These are phyloP conservation scores for Cosmorhoe ocellata DNA, from an alignment of 2,888 invertebrate species.

Conservation along the genomic window DNA sequence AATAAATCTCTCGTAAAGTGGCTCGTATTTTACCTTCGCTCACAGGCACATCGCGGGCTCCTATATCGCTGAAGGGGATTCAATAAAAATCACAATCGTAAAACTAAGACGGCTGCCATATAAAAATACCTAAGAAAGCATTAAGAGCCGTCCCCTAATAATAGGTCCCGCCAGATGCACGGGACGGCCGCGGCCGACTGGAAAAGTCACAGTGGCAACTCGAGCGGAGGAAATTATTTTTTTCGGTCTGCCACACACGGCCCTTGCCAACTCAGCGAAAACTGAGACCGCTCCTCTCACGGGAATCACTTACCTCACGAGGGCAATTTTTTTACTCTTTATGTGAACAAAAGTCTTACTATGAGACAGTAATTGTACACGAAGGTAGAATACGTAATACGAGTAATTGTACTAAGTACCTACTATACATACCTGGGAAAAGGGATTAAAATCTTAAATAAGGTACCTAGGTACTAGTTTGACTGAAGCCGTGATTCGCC, in stretches of 20 bases:
- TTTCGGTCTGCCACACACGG: conserved; percentile 81
- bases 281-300: conserved; percentile 62
- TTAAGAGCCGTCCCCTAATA: conserved; percentile 80
- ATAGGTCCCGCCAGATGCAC: conserved; percentile 81
- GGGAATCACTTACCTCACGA: conserved; percentile 58
- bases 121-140: conserved; percentile 80
- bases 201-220: conserved; percentile 79
- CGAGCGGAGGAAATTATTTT: conserved; percentile 80
- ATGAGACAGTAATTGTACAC: conserved; percentile 37
- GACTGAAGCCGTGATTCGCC: too few relatives aligned
- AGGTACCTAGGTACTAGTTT: too few relatives aligned
- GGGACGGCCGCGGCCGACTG: conserved; percentile 78
- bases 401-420: too few relatives aligned
- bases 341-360: too few relatives aligned
- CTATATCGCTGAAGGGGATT: conserved; percentile 62
- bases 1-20: conserved; percentile 73
- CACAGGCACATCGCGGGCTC: conserved; percentile 57
- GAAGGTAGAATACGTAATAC: conserved; percentile 37
- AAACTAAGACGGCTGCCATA: conserved; percentile 76
- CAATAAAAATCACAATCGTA: conserved; percentile 82
- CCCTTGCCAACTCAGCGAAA: conserved; percentile 77
- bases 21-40: conserved; percentile 76
- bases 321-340: conserved; percentile 49
- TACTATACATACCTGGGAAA: conserved; percentile 21
- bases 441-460: background rate